Conservation (phyloP, 2,888 invertebrate genomes). For the Lordiphosa andalusiaca region DNA sequence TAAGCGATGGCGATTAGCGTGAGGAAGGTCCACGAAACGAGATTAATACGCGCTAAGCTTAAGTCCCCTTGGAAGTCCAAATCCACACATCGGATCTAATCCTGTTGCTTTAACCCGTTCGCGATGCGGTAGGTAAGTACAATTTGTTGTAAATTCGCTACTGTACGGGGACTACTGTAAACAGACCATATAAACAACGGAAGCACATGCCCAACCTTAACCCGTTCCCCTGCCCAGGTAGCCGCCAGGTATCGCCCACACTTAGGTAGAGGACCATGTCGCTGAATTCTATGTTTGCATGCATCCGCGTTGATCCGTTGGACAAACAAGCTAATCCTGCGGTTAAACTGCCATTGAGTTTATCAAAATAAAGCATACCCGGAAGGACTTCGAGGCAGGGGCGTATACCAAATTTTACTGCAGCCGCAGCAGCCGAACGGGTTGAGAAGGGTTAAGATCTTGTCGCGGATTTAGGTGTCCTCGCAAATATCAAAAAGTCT, state of each 20-base stretch:
- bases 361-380: constrained; percentile 72
- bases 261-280: constrained; percentile 25
- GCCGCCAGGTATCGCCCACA: constrained; percentile 20
- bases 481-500: constrained; percentile 35
- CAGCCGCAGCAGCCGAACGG: constrained; percentile 1
- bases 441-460: constrained; percentile 50
- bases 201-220: constrained; percentile 64
- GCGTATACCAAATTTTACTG: constrained; percentile 48
- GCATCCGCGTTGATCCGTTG: constrained; percentile 65
- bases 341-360: constrained; percentile 78
- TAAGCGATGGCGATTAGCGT: constrained; percentile 67
- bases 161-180: constrained; percentile 45
- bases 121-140: constrained; percentile 70
- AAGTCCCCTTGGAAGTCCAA: constrained; percentile 28
- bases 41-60: constrained; percentile 68
- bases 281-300: constrained; percentile 50
- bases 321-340: constrained; percentile 79
- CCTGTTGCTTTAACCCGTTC: constrained; percentile 64
- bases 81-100: constrained; percentile 38
- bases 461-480: constrained; percentile 41
- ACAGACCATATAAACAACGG: constrained; percentile 70
- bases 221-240: constrained; percentile 39
- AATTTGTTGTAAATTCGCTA: constrained; percentile 71
- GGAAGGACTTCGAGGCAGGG: constrained; percentile 51
- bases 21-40: constrained; percentile 49